Evolutionary conservation across 2,888 invertebrate genomes (phyloP), one percentile per base, ranked within the genome.

Genomic region (Perizoma affinitatum): DNA sequence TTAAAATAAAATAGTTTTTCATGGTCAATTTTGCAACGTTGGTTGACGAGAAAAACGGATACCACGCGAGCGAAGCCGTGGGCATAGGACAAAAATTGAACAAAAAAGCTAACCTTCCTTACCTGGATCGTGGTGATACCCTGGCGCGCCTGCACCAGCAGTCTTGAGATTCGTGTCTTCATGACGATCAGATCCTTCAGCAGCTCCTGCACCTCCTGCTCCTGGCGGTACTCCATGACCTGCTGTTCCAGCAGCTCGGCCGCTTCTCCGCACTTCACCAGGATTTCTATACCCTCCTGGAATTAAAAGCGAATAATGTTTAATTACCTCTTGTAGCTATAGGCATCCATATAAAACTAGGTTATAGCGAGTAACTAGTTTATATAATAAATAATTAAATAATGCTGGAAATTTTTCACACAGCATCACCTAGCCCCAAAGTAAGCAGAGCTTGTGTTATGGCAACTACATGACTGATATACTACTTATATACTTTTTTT

Each of bases 131-230:
- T 86, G 71, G 72, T 83, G 43, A 94, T 92, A 63, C 96, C 96
- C 79, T 95, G 94, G 55, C 95, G 94, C 0, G 96, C 95, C 76
- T 96, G 95, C 0, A 93, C 90, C 55, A 96, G 80, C 43, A 97
- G 90, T 57, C 94, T 93, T 54, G 93, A 90, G 63, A 96, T 95
- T 68, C 95, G 93, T 51, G 94, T 93, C 70, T 94, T 93, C 74
- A 96, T 94, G 51, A 92, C 87, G 22, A 93, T 85, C 58, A 96
- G 83, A 62, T 93, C 93, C 51, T 90, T 89, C 34, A 93, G 83
- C 60, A 96, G 83, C 38, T 83, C 81, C 76, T 94, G 93, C 11
- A 93, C 93, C 74, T 96, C 96, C 44, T 92, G 84, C 84, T 96
- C 96, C 58, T 94, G 93, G 10, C 95, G 94, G 70, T 95, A 88